A percentile compares a stretch with the other conserved stretches of the same genome.
Conservation (phyloP, 1,140 invertebrate species). For the Brachionus angularis region DNA sequence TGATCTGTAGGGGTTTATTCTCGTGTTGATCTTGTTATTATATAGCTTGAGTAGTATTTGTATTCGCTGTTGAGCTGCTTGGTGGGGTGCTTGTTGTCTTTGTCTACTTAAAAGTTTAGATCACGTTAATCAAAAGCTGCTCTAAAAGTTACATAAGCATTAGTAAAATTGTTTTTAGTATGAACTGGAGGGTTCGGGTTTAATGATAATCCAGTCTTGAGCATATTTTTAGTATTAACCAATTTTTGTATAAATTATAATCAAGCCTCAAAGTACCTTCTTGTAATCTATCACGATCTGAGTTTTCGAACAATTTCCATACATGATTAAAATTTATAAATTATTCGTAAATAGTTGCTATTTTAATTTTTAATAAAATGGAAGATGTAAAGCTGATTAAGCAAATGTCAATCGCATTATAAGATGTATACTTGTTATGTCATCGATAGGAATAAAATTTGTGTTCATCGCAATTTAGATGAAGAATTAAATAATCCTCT, state of each 20-base stretch:
- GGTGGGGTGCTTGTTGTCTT: not conserved
- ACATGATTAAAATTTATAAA: constrained; percentile 74
- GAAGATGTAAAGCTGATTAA: constrained; percentile 80
- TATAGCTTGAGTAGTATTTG: not conserved
- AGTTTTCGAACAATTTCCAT: constrained; percentile 52
- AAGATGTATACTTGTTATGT: constrained; percentile 14
- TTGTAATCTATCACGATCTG: not conserved
- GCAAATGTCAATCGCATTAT: constrained; percentile 70
- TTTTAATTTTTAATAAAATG: constrained; percentile 83
- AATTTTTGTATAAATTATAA: constrained; percentile 77
- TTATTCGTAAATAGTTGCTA: constrained; percentile 80
- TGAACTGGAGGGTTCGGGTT: constrained; percentile 48
- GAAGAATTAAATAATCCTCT: constrained; percentile 76
- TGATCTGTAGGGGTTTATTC: not conserved
- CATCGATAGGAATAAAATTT: not conserved
- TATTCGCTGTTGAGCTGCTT: not conserved
- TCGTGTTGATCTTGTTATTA: too few species aligned
- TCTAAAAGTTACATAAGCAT: not conserved
- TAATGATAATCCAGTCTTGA: constrained; percentile 75
- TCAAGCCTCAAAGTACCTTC: constrained; percentile 67
- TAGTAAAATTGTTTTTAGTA: too few species aligned
- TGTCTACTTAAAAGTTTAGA: constrained; percentile 15
- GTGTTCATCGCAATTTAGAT: constrained; percentile 71
- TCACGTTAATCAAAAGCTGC: not conserved
- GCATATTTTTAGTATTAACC: constrained; percentile 76